Conservation (phyloP, 2,888 invertebrate genomes). For the Lithosia quadra region DNA sequence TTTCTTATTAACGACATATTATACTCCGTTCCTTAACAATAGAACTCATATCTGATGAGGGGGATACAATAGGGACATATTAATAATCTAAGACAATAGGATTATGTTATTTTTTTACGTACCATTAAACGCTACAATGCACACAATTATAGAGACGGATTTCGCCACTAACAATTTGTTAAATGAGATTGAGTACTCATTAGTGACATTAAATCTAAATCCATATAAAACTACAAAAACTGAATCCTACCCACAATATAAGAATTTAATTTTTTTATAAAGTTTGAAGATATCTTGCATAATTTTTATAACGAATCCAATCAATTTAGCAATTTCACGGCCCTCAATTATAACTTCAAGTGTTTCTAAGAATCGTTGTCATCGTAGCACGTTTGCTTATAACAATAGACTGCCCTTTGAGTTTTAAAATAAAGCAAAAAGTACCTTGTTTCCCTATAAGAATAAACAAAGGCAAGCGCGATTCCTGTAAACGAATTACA, state of each 20-base stretch:
- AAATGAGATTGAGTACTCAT: too few relatives aligned
- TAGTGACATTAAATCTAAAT: background rate
- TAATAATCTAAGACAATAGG: too few relatives aligned
- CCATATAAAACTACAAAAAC: background rate
- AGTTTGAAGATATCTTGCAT: background rate
- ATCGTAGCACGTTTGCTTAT: slow-evolving; percentile 57
- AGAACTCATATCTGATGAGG: too few relatives aligned
- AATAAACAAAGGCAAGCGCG: slow-evolving; percentile 70
- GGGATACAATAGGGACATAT: too few relatives aligned
- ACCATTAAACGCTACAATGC: background rate
- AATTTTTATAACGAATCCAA: background rate
- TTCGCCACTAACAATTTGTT: background rate
- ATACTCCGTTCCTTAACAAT: background rate
- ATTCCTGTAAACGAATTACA: slow-evolving; percentile 74
- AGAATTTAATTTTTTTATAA: background rate
- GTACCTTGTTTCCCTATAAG: slow-evolving; percentile 71
- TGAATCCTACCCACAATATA: background rate
- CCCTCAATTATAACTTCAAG: slow-evolving; percentile 43
- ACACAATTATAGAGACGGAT: background rate
- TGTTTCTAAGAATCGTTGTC: slow-evolving; percentile 53
- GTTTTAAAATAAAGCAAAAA: slow-evolving; percentile 64
- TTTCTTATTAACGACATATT: background rate
- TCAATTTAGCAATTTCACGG: slow-evolving; percentile 30
- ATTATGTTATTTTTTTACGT: background rate
- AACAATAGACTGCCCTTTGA: slow-evolving; percentile 67